Percentiles rank a stretch among this genome's conserved stretches.
These are phyloP conservation scores for Limenitis camilla DNA, from an alignment of 2,888 invertebrate genomes.

Conservation along the genomic window DNA sequence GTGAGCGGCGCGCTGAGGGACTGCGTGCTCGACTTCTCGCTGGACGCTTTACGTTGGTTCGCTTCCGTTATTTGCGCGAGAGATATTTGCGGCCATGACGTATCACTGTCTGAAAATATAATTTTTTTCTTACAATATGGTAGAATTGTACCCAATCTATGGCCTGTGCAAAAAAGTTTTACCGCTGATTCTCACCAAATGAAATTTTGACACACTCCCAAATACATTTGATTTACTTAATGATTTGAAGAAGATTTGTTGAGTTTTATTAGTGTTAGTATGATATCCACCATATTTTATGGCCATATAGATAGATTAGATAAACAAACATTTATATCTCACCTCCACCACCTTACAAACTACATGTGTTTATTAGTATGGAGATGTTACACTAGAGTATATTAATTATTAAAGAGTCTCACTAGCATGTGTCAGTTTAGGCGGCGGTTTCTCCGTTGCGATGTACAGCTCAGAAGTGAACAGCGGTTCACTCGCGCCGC, in stretches of 20 bases:
- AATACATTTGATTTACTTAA: too few relatives aligned
- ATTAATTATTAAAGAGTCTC: conserved; percentile 7
- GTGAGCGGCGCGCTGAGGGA: conserved; percentile 34
- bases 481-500: conserved; percentile 15
- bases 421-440: conserved; percentile 29
- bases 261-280: too few relatives aligned
- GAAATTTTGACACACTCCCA: too few relatives aligned
- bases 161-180: too few relatives aligned
- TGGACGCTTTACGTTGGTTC: conserved; percentile 57
- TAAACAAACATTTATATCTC: too few relatives aligned
- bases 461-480: conserved; percentile 25
- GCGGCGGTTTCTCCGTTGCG: conserved; percentile 27
- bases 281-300: too few relatives aligned
- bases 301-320: too few relatives aligned
- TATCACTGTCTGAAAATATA: conserved; percentile 45
- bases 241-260: too few relatives aligned
- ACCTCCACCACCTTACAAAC: too few relatives aligned
- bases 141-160: too few relatives aligned
- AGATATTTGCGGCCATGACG: conserved; percentile 64
- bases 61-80: conserved; percentile 62
- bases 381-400: not conserved
- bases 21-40: conserved; percentile 51
- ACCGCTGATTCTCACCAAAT: too few relatives aligned
- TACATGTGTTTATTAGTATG: too few relatives aligned
- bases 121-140: not conserved